Base-by-base conservation (phyloP, 1,140 invertebrate genomes). In the Ectropis grisescens region DNA sequence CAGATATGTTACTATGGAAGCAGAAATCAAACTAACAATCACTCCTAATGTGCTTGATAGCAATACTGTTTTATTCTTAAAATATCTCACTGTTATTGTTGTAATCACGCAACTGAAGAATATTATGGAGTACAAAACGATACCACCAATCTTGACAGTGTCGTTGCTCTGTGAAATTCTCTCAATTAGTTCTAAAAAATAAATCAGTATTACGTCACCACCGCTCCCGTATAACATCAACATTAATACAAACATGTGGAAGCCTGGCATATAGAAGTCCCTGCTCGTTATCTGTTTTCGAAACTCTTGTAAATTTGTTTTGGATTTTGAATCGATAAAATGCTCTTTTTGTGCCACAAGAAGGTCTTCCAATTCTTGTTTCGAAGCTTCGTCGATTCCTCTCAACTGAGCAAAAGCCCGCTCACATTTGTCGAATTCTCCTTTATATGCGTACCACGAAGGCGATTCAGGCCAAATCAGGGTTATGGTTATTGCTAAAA, bases 391-490 rank as follows among this genome's bases (percentile, higher is more conserved):
- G 13, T 27, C 41, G 11, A 25, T 29, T 1, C 41, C 41, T 37
- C 41, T 28, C 5, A 43, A 16, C 25, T 13, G 33, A 13, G 23
- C 22, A 13, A 43, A 43, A 13, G 11, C 13, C 8, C 16, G 27
- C 11, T 37, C 30, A 28, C 41, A 43, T 33, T 37, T 31, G 3
- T 14, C 11, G 10, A 37, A 29, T 9, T 31, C 25, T 12, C 35
- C 31, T 43, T 37, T 43, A 28, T 10, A 37, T 11, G 41, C 41
- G 1, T 37, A 13, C 41, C 41, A 43, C 0, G 25, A 29, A 1
- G 41, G 41, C 0, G 41, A 37, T n/a, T 26, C 24, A n/a, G 24
- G 24, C 24, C 24, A 26, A 10, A 10, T 2, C 4, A 26, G 10
- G n/a, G 6, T n/a, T 4, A 26, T 4, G 4, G 10, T 2, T 10